Evolutionary conservation across 37 sponge, comb jelly and placozoan species (phyloP).

Genomic region (Lycopodina hypogea): DNA sequence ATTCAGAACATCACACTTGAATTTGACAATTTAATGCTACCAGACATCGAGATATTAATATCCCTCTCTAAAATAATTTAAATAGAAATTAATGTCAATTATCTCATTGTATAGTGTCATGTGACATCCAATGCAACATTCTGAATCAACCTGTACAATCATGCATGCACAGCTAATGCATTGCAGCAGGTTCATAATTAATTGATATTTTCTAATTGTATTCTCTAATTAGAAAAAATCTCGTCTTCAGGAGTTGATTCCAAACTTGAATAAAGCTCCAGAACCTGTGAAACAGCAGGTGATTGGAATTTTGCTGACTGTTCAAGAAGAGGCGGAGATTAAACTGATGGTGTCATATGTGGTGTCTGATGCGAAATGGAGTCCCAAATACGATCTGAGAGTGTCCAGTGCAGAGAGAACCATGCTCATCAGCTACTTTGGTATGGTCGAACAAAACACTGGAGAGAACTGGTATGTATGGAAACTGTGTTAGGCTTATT

Average conservation of each 20-base stretch:
- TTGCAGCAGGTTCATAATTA: background rate
- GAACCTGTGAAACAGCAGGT: conserved; percentile 56
- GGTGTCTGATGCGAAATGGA: conserved; percentile 86
- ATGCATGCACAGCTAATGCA: no score
- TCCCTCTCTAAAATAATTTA: no score
- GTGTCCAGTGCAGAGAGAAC: conserved; percentile 65
- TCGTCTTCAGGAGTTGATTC: conserved; percentile 25
- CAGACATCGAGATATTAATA: no score
- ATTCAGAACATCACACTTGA: no score
- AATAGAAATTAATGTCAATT: background rate
- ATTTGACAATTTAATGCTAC: no score
- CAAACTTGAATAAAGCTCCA: conserved; percentile 7
- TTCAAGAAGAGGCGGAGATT: conserved; percentile 58
- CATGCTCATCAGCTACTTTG: conserved; percentile 85
- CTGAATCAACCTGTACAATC: background rate
- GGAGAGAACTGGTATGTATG: conserved; percentile 83
- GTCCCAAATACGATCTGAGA: conserved; percentile 89
- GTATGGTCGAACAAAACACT: conserved; percentile 84
- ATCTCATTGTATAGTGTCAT: no score
- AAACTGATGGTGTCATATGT: conserved; percentile 70
- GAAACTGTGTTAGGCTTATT: background rate
- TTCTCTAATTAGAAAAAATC: background rate
- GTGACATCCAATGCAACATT: no score
- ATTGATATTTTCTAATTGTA: no score
- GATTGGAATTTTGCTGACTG: conserved; percentile 66